Evolutionary conservation across 2,797 vertebrate species (phyloP), one percentile per base, ranked within the genome.

Genomic region (Scyliorhinus canicula): DNA sequence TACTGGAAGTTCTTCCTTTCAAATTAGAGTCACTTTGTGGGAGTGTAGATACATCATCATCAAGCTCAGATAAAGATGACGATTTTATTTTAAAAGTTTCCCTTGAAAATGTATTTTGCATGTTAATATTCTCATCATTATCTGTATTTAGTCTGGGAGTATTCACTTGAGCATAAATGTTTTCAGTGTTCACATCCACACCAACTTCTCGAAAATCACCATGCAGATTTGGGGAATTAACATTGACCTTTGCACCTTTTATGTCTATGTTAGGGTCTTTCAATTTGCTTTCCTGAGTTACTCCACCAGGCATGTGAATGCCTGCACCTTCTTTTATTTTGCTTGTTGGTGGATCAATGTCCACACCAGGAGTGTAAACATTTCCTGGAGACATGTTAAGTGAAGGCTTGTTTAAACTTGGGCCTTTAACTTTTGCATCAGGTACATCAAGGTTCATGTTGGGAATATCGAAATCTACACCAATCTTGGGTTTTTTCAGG

Each of bases 331-430:
- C 93, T 71, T 12, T 94, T 67, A 86, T 28, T 86, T 65, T n/a
- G 3, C 40, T 0, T 65, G 16, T 44, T n/a, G 71, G 63, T 50
- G 86, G 79, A 65, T 86, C 44, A 31, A 86, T 16, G 8, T 95
- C 52, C 26, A 95, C 16, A 74, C 77, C 93, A 50, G 93, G 93
- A 95, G 60, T 67, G 60, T 44, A 71, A 31, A 35, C 44, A 55
- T 95, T 88, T 84, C 69, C 95, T 44, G 57, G 95, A 95, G 96
- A 96, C 57, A 95, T 14, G 21, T 95, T 95, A 21, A 95, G 35
- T 86, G 91, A 52, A 35, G 85, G 52, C 50, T 55, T 57, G 11
- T 55, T 88, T 55, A 88, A 88, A 57, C 50, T 52, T 55, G 85
- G 28, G 28, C 52, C 85, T 88, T 57, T 88, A 12, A 55, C 85